Evolutionary conservation across 2,888 invertebrate species (phyloP).

Genomic region (Galerucella pusilla): DNA sequence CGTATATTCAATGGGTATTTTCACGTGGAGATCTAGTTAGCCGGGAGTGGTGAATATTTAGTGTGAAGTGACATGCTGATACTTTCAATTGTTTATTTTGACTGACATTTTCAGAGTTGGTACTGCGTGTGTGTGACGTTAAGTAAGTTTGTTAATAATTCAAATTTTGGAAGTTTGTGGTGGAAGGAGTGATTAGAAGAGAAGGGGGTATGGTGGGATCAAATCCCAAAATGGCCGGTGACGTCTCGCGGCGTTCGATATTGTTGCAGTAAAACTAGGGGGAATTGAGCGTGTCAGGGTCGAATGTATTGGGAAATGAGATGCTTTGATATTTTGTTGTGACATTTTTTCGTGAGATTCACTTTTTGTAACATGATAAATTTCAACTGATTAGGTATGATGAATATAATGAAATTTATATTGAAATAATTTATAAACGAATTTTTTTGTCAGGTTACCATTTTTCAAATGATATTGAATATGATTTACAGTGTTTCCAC

Average conservation of each 20-base stretch:
- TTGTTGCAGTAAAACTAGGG: slow-evolving; percentile 33
- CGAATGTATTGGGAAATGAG: slow-evolving; percentile 8
- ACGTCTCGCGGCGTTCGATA: slow-evolving; percentile 27
- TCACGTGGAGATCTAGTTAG: background rate
- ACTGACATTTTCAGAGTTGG: slow-evolving; percentile 3
- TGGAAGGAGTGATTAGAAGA: slow-evolving; percentile 1
- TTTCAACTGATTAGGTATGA: too few relatives aligned
- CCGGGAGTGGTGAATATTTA: slow-evolving; percentile 11
- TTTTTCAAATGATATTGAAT: too few relatives aligned
- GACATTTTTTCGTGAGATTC: background rate
- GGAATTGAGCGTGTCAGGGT: slow-evolving; percentile 22
- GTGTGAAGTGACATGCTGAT: slow-evolving; percentile 18
- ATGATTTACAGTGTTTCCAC: too few relatives aligned
- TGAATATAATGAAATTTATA: too few relatives aligned
- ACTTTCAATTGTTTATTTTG: slow-evolving; percentile 12
- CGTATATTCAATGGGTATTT: background rate
- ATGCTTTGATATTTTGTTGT: background rate
- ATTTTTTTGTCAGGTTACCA: too few relatives aligned
- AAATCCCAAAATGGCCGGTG: slow-evolving; percentile 36
- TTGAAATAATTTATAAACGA: too few relatives aligned
- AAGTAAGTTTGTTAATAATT: slow-evolving; percentile 32
- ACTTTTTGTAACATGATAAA: background rate
- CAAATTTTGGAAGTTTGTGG: slow-evolving; percentile 5
- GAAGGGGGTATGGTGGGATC: slow-evolving; percentile 25
- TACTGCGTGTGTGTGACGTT: slow-evolving; percentile 12